phyloP scores from a whole-genome alignment of 2,797 vertebrate species.

The Gymnoscopelus microlampas region DNA sequence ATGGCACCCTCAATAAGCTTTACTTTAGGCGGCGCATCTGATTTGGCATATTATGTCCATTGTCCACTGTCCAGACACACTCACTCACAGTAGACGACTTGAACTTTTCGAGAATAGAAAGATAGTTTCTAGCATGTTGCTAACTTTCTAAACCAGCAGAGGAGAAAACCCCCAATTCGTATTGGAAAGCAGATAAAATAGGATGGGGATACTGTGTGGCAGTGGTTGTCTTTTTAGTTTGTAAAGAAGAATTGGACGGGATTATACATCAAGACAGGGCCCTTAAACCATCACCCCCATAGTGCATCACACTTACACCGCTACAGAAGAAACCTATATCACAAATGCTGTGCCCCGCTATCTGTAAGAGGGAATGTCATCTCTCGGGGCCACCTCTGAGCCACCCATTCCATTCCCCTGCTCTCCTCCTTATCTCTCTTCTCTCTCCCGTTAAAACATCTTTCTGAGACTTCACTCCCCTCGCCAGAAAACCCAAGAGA shows the following conservation, averaged over 20 bases:
- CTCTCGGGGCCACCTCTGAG: slow-evolving; percentile 62
- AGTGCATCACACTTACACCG: slow-evolving; percentile 44
- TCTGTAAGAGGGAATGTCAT: slow-evolving; percentile 59
- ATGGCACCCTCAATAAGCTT: background rate
- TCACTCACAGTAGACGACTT: too few relatives aligned
- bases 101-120: too few relatives aligned
- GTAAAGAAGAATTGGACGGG: background rate
- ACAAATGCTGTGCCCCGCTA: slow-evolving; percentile 57
- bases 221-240: background rate
- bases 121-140: background rate
- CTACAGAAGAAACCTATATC: background rate
- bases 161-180: background rate
- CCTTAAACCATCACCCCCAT: background rate
- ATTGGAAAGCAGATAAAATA: background rate
- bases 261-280: too few relatives aligned
- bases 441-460: slow-evolving; percentile 37
- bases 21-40: background rate
- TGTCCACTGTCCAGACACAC: too few relatives aligned
- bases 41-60: too few relatives aligned
- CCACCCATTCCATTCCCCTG: slow-evolving; percentile 41
- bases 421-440: slow-evolving; percentile 66
- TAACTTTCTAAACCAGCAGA: background rate
- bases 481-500: slow-evolving; percentile 52
- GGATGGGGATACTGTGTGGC: background rate
- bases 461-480: slow-evolving; percentile 63